These are phyloP conservation scores for Onchidella celtica DNA, from an alignment of 2,888 invertebrate species.

Conservation along the genomic window DNA sequence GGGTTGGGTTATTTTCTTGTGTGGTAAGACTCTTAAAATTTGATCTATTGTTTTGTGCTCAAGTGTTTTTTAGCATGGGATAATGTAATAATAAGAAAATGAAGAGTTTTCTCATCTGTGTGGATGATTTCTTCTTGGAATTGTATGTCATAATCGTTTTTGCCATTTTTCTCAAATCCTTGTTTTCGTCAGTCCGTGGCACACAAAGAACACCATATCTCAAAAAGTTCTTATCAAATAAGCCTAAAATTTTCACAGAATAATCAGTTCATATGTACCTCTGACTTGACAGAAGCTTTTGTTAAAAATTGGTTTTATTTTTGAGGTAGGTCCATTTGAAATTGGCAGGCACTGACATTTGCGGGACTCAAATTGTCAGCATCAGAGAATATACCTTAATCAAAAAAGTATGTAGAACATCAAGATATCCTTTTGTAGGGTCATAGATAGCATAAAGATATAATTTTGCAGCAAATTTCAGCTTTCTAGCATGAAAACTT, in stretches of 20 bases:
- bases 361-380: background rate
- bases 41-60: background rate
- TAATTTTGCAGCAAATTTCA: background rate
- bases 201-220: background rate
- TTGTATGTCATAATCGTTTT: constrained; percentile 9
- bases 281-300: constrained; percentile 6
- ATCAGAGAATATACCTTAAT: background rate
- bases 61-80: background rate
- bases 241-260: background rate
- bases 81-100: background rate
- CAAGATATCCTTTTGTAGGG: background rate
- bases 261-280: background rate
- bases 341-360: background rate
- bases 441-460: background rate
- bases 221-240: background rate
- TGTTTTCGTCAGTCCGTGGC: background rate
- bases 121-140: background rate
- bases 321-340: background rate
- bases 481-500: constrained; percentile 1
- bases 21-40: background rate
- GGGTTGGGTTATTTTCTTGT: background rate
- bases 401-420: background rate
- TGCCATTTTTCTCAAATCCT: constrained; percentile 9
- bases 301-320: background rate
- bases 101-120: background rate